Percentiles rank a stretch among this genome's conserved stretches.
Evolutionary conservation across 53 echinoderm and acorn worm genomes (phyloP).

Genomic region (Crossaster papposus): DNA sequence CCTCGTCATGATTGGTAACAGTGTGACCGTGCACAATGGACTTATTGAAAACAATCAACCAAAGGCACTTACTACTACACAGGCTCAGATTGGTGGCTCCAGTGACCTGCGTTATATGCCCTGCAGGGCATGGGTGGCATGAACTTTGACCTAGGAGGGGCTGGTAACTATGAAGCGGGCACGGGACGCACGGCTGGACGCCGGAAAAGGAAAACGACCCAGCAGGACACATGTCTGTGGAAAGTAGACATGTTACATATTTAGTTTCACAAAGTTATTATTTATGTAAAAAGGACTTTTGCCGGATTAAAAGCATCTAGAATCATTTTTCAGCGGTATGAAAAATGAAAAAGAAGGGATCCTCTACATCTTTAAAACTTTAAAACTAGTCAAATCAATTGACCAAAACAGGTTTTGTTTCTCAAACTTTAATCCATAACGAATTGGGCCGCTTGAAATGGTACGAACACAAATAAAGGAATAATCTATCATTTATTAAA

Average conservation of each 20-base stretch:
- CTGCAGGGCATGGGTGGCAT: slow-evolving; percentile 70
- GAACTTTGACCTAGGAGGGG: slow-evolving; percentile 56
- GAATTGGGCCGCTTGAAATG: too few species aligned
- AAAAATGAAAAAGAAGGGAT: too few species aligned
- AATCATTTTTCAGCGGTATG: background rate
- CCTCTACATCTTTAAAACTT: too few species aligned
- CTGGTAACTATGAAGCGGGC: slow-evolving; percentile 72
- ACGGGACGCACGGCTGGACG: slow-evolving; percentile 66
- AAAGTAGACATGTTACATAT: background rate
- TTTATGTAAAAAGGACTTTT: background rate
- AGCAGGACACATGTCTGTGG: slow-evolving; percentile 55
- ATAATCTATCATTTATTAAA: too few species aligned
- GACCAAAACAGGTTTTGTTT: too few species aligned
- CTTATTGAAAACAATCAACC: background rate
- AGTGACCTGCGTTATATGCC: slow-evolving; percentile 45
- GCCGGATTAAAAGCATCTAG: background rate
- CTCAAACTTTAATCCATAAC: too few species aligned
- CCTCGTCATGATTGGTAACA: too few species aligned
- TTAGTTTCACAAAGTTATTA: background rate
- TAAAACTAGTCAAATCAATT: too few species aligned
- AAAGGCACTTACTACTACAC: slow-evolving; percentile 61
- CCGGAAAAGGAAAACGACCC: slow-evolving; percentile 65
- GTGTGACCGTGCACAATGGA: too few species aligned
- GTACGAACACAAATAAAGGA: too few species aligned
- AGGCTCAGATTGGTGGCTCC: slow-evolving; percentile 52